Conservation (phyloP, 2,113 vertebrate genomes). For the Macquaria ambigua region DNA sequence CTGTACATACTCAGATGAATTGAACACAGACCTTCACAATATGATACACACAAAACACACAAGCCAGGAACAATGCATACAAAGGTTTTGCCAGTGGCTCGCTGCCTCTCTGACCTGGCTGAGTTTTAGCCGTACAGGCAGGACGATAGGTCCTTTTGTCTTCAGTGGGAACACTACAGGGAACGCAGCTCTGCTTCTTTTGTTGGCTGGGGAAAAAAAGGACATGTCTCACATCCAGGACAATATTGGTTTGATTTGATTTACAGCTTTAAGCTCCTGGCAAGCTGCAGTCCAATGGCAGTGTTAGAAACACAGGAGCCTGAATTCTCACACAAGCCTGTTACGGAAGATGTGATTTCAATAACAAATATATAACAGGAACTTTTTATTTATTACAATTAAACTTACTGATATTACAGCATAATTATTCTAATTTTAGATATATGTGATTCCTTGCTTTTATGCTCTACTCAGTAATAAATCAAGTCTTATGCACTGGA, state of each 20-base stretch:
- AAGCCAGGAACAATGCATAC: background rate
- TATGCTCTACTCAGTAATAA: background rate
- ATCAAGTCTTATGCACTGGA: background rate
- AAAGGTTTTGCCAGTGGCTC: background rate
- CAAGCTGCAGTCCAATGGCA: background rate
- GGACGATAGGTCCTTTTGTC: background rate
- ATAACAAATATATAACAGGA: background rate
- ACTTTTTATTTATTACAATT: no score
- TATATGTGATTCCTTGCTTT: background rate
- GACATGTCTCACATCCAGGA: background rate
- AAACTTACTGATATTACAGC: background rate
- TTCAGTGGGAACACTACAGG: background rate
- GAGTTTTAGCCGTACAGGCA: background rate
- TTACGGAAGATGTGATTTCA: background rate
- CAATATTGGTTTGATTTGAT: conserved; percentile 6
- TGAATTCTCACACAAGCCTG: background rate
- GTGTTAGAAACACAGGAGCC: background rate
- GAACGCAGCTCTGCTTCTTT: background rate
- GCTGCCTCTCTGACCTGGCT: background rate
- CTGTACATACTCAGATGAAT: background rate
- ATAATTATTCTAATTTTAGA: background rate
- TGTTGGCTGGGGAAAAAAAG: background rate
- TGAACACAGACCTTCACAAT: background rate
- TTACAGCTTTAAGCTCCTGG: background rate
- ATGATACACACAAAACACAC: background rate